Conservation (phyloP, 2,113 vertebrate species). For the Picathartes gymnocephalus region DNA sequence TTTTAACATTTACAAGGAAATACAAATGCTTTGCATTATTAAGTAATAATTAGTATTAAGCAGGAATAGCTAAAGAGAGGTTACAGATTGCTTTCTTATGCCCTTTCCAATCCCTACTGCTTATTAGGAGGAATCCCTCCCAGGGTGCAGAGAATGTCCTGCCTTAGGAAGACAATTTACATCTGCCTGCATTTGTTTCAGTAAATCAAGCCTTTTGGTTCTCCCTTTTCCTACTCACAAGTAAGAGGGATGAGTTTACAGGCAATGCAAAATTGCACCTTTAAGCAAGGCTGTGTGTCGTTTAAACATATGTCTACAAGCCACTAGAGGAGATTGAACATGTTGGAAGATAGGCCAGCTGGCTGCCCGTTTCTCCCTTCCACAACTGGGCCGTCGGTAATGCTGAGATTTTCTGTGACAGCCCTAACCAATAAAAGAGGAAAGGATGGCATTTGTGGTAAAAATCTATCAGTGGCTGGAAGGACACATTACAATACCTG, state of each 20-base stretch:
- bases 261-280: not conserved
- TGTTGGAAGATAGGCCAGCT: not conserved
- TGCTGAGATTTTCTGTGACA: not conserved
- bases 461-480: not conserved
- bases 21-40: not conserved
- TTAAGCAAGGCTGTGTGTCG: not conserved
- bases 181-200: slow-evolving; percentile 9
- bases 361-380: not conserved
- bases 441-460: not conserved
- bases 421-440: not conserved
- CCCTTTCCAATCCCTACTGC: not conserved
- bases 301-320: not conserved
- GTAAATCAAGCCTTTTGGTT: slow-evolving; percentile 7
- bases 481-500: not conserved
- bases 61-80: not conserved
- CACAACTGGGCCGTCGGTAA: not conserved
- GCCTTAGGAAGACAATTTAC: slow-evolving; percentile 35
- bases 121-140: not conserved
- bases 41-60: slow-evolving; percentile 34
- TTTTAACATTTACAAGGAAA: slow-evolving; percentile 16
- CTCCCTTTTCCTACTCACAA: not conserved
- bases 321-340: not conserved
- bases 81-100: not conserved
- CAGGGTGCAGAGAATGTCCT: not conserved
- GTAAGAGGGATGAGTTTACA: not conserved